These are phyloP conservation scores for Choristoneura rosaceana DNA, from an alignment of 2,888 invertebrate species.

Conservation along the genomic window DNA sequence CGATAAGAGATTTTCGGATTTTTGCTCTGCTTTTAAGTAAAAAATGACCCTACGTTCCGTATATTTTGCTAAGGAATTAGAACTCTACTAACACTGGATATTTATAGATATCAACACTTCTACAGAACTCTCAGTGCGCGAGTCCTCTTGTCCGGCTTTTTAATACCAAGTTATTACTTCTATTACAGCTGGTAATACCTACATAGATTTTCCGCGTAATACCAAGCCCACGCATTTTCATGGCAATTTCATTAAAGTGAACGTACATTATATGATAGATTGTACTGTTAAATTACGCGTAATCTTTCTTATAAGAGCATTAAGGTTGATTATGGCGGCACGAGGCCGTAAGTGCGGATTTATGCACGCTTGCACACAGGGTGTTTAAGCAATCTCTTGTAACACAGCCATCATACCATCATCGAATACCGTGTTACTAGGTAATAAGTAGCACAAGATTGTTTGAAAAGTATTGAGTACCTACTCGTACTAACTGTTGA, in stretches of 20 bases:
- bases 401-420: neutral
- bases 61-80: too few species aligned
- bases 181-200: neutral
- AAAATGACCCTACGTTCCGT: too few species aligned
- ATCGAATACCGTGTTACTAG: neutral
- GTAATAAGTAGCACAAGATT: too few species aligned
- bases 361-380: conserved; percentile 26
- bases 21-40: too few species aligned
- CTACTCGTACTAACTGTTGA: too few species aligned
- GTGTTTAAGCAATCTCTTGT: conserved; percentile 23
- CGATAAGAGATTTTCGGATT: too few species aligned
- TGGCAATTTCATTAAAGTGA: conserved; percentile 25
- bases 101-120: too few species aligned
- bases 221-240: conserved; percentile 7
- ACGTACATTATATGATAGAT: conserved; percentile 17
- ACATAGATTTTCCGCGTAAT: neutral
- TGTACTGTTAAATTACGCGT: conserved; percentile 4
- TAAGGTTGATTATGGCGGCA: conserved; percentile 27
- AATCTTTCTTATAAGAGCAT: conserved; percentile 9
- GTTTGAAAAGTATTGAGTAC: too few species aligned
- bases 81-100: too few species aligned
- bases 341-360: conserved; percentile 17
- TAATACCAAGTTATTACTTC: neutral
- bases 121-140: too few species aligned
- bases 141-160: too few species aligned